Evolutionary conservation across 2,113 vertebrate genomes (phyloP).

Genomic region (Camelus dromedarius): DNA sequence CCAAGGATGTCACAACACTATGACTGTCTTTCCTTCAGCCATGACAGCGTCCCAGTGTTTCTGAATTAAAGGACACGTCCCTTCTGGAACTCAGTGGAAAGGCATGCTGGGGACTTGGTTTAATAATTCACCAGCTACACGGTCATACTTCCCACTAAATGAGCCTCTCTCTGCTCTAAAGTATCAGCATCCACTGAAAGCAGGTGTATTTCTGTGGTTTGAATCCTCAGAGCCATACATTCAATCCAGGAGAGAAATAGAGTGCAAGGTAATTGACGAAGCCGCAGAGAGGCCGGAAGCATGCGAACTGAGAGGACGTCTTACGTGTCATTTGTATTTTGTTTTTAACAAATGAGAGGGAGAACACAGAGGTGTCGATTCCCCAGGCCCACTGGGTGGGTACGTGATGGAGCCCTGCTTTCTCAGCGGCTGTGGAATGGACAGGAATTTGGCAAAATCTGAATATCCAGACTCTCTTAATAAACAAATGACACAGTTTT

Average conservation of each 20-base stretch:
- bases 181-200: not conserved
- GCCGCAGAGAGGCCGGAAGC: not conserved
- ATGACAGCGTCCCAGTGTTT: not conserved
- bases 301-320: too few species aligned
- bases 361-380: not conserved
- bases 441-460: not conserved
- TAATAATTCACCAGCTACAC: not conserved
- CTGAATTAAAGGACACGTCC: conserved; percentile 20
- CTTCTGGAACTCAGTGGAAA: not conserved
- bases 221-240: not conserved
- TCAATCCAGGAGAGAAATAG: not conserved
- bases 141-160: not conserved
- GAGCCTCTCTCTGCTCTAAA: not conserved
- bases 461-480: not conserved
- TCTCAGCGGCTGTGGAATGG: not conserved
- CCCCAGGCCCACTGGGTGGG: too few species aligned
- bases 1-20: conserved; percentile 36
- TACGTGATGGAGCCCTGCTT: rapidly evolving
- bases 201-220: not conserved
- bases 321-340: not conserved
- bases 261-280: rapidly evolving
- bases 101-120: not conserved
- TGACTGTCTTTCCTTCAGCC: not conserved
- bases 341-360: not conserved
- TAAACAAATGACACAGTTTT: not conserved